Base-by-base conservation (phyloP, 2,888 invertebrate genomes). In the Ctenicera cuprea region DNA sequence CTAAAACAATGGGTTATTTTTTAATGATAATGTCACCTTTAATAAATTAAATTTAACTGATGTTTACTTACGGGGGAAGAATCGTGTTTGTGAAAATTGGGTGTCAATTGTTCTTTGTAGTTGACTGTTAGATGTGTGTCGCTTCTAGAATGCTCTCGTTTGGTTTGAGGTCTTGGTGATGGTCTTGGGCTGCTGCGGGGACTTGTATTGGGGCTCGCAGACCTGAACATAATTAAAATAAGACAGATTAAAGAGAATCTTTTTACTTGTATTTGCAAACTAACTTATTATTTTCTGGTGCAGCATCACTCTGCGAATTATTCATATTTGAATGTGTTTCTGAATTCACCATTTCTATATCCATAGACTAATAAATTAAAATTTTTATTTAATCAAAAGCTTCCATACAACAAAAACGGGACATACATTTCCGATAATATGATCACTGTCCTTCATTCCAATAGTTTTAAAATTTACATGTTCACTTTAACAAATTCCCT, bases 101-200 rank as follows among this genome's bases (percentile, higher is more conserved):
- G 41, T 9, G 59, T 14, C 9, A 59, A 26, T 62, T 71, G 75
- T 38, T 75, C 75, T 45, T 75, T 75, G 64, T 75, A 75, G 67
- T 75, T 72, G 9, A 75, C 75, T n/a, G 72, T 64, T 26, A 72
- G 64, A 37, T 77, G 77, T 12, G 81, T 80, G 57, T 86, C 86
- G 59, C 83, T 82, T 77, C 82, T 84, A 37, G 82, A 79, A 78
- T 85, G 86, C 67, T 87, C 87, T 70, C 84, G 79, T 77, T 84
- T 82, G 20, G 77, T 76, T 52, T 78, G 85, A 38, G 88, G 88
- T 73, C 86, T 86, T n/a, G 90, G 90, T 41, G 89, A 90, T 43
- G 88, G 87, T 80, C 87, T 87, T 41, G 90, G 89, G 76, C 89
- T 90, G 57, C 87, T 87, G 50, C 86, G 83, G 38, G 89, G 89